Conservation (phyloP, 1,140 invertebrate genomes). For the Bombus waltoni region DNA sequence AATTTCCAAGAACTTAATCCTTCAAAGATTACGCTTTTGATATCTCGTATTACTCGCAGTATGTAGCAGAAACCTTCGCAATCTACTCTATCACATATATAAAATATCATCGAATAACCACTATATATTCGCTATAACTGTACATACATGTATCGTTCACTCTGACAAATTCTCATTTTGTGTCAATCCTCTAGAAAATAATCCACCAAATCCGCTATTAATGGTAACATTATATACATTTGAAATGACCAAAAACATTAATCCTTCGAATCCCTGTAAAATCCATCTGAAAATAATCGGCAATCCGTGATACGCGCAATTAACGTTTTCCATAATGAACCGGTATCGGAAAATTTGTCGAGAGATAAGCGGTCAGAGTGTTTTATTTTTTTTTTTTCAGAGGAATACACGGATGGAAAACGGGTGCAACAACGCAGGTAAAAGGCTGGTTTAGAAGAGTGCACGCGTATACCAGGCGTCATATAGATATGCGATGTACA, state of each 20-base stretch:
- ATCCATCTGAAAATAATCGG: no score
- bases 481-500: background rate
- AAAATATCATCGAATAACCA: no score
- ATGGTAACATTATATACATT: background rate
- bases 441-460: slow-evolving; percentile 2
- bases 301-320: background rate
- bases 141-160: no score
- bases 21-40: no score
- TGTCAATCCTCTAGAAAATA: no score
- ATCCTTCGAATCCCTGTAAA: background rate
- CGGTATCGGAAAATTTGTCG: background rate
- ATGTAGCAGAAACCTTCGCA: background rate
- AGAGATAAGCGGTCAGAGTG: background rate
- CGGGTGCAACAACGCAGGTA: slow-evolving; percentile 3
- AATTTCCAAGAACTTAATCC: no score
- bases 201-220: no score
- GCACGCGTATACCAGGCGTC: background rate
- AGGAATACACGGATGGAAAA: background rate
- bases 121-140: no score
- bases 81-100: no score
- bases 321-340: background rate
- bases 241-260: background rate
- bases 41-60: background rate
- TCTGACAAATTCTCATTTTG: no score
- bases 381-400: background rate